Base-by-base conservation (phyloP, 2,113 vertebrate genomes). In the Salvator merianae region DNA sequence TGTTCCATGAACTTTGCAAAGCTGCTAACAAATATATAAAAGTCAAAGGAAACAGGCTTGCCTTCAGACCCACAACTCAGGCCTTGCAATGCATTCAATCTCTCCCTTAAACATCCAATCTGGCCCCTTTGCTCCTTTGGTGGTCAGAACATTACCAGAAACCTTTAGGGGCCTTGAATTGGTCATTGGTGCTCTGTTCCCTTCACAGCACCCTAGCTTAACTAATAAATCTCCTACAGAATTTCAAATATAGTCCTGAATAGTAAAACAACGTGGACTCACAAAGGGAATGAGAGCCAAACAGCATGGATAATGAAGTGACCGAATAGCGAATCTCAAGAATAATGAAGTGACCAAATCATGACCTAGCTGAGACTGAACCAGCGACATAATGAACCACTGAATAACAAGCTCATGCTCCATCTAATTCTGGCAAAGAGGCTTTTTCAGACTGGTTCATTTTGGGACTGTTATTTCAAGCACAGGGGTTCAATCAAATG, bases 241-340 rank as follows among this genome's bases (percentile, higher is more conserved):
- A 84, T 70, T 78, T 84, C 47, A 78, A 43, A 78, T 63, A 12
- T 78, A 55, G 66, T 18, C 50, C 53, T 84, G 83, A 71, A 78
- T 78, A 71, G 83, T 50, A 47, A 30, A 59, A 18, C 66, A 24
- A 50, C 68, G 32, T 71, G 83, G 66, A 50, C 50, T 78, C 71
- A 9, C 36, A 47, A 30, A 84, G 24, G 53, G 30, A 78, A 43
- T 5, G 28, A 59, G 36, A 62, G 66, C 75, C 76, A 78, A 84
- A 18, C 75, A 84, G 75, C 66, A 63, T 32, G 83, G 75, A 71
- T 79, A 84, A 84, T 84, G 83, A 84, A 78, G 75, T 71, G 83
- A 84, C 75, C 83, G 78, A 62, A 84, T 78, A 78, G 78, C 32
- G 75, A 78, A 84, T 75, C 76, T 84, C 47, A 38, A 72, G 76